phyloP scores from a whole-genome alignment of 2,113 vertebrate genomes.

The Tachysurus fulvidraco region DNA sequence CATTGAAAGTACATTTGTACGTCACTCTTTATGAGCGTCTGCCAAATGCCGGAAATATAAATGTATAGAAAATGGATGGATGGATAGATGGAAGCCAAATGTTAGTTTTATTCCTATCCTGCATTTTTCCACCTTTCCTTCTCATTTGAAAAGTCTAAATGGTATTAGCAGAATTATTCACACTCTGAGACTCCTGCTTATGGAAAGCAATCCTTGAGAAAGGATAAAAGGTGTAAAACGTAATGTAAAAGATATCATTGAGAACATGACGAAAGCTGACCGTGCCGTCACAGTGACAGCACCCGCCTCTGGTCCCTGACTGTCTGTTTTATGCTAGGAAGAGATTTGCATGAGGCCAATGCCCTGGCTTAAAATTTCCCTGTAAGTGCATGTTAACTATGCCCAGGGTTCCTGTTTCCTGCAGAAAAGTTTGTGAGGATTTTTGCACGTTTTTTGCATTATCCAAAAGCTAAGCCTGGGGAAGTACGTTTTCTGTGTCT shows the following conservation, averaged over 20 bases:
- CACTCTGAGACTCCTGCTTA: background rate
- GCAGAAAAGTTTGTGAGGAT: background rate
- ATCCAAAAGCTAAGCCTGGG: background rate
- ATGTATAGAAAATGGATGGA: too few species aligned
- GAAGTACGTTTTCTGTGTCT: background rate
- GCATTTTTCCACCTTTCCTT: background rate
- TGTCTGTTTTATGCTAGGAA: constrained; percentile 4
- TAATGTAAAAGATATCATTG: background rate
- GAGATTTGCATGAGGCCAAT: constrained; percentile 37
- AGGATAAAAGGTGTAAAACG: too few species aligned
- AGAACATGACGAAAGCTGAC: background rate
- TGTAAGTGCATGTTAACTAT: constrained; percentile 13
- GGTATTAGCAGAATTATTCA: background rate
- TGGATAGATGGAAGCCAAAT: background rate
- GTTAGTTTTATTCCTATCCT: background rate
- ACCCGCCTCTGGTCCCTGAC: background rate
- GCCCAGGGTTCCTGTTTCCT: constrained; percentile 13
- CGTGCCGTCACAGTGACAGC: background rate
- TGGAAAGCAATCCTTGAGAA: background rate
- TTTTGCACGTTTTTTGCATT: background rate
- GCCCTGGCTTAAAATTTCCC: constrained; percentile 32
- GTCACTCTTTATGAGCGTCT: too few species aligned
- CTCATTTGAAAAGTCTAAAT: background rate
- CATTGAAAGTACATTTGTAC: too few species aligned
- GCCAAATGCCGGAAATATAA: too few species aligned